Evolutionary conservation across 2,888 invertebrate genomes (phyloP).

Genomic region (Idaea aversata): DNA sequence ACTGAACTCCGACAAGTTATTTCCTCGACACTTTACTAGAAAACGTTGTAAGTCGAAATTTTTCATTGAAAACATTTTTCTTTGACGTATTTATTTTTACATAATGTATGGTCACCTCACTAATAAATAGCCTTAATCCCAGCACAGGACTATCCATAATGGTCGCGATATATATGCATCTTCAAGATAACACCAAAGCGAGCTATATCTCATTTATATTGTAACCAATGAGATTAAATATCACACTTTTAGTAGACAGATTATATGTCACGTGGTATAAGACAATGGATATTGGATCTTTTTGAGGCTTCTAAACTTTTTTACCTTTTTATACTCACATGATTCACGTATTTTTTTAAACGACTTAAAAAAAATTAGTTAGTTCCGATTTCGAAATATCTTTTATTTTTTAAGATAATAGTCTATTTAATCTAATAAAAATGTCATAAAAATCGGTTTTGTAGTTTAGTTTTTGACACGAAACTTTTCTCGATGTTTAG

Average conservation of each 20-base stretch:
- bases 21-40: no score
- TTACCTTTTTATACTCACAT: not conserved
- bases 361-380: no score
- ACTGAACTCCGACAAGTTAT: no score
- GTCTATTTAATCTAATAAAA: no score
- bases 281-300: not conserved
- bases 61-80: no score
- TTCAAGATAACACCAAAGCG: conserved; percentile 38
- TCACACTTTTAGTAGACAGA: not conserved
- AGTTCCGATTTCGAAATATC: no score
- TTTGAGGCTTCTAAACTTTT: not conserved
- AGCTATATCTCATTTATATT: conserved; percentile 19
- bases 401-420: no score
- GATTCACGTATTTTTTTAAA: no score
- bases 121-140: conserved; percentile 41
- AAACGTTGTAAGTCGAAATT: no score
- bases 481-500: no score
- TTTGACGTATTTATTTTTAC: not conserved
- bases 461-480: no score
- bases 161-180: conserved; percentile 37
- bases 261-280: not conserved
- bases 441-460: no score
- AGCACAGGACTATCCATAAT: conserved; percentile 40
- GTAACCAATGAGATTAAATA: conserved; percentile 21
- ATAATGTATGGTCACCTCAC: conserved; percentile 19